These are phyloP conservation scores for Sebastes iracundus DNA, from an alignment of 2,797 vertebrate species.

Conservation along the genomic window DNA sequence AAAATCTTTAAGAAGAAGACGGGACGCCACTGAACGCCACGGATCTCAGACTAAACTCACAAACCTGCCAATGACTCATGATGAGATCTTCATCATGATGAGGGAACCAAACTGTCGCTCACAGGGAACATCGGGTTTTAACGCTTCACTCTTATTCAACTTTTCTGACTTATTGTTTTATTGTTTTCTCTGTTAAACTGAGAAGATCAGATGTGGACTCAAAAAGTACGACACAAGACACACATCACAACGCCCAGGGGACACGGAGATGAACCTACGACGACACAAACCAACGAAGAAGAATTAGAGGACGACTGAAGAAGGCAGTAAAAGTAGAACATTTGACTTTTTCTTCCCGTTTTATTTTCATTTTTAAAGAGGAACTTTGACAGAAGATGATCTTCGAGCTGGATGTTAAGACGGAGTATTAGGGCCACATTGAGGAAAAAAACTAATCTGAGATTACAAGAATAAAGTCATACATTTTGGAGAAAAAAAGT, in stretches of 20 bases:
- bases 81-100: background rate
- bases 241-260: too few species aligned
- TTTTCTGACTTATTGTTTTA: background rate
- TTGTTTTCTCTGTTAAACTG: background rate
- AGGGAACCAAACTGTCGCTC: background rate
- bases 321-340: background rate
- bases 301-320: background rate
- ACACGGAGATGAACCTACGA: background rate
- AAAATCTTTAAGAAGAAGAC: conserved; percentile 93
- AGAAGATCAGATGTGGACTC: background rate
- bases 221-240: background rate
- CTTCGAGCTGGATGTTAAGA: too few species aligned
- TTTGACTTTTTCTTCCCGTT: background rate
- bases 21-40: conserved; percentile 39
- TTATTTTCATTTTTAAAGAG: too few species aligned
- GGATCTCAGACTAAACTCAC: background rate
- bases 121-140: background rate
- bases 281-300: background rate
- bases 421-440: too few species aligned
- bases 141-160: background rate
- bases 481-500: too few species aligned
- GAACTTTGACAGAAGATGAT: too few species aligned
- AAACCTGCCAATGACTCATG: background rate
- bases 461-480: too few species aligned
- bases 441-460: too few species aligned